Evolutionary conservation across 2,113 vertebrate genomes (phyloP).

Genomic region (Grus americana): DNA sequence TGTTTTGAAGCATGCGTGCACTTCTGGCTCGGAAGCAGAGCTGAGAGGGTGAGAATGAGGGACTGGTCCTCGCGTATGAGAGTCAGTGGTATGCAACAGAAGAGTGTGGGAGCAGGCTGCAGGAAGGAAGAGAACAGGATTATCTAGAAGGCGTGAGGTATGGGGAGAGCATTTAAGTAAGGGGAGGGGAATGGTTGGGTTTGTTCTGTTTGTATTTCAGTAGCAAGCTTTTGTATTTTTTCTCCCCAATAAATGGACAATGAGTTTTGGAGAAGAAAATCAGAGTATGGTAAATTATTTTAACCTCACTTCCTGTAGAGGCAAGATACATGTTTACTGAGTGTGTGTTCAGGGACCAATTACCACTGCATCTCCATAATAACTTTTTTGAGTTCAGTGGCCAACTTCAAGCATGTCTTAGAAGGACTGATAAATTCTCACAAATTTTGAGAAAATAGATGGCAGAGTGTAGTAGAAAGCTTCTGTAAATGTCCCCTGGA

Average conservation of each 20-base stretch:
- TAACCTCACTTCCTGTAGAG: not conserved
- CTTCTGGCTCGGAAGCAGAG: not conserved
- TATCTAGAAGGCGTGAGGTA: not conserved
- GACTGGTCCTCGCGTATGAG: not conserved
- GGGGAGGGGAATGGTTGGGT: not conserved
- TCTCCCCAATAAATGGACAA: not conserved
- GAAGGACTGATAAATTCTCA: not conserved
- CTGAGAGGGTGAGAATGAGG: not conserved
- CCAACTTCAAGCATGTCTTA: not conserved
- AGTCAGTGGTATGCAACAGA: not conserved
- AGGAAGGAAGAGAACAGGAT: not conserved
- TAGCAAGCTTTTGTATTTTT: not conserved
- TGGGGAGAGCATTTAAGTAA: not conserved
- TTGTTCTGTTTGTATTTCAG: not conserved
- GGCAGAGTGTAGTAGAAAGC: not conserved
- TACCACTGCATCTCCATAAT: not conserved
- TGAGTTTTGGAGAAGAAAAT: not conserved
- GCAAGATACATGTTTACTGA: not conserved
- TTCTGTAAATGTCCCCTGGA: not conserved
- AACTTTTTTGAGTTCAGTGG: not conserved
- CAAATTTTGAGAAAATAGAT: not conserved
- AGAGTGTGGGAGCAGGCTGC: not conserved
- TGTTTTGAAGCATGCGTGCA: not conserved
- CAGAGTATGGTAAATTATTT: not conserved
- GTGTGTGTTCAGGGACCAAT: not conserved